A percentile compares a stretch with the other conserved stretches of the same genome.
phyloP scores from a whole-genome alignment of 2,888 invertebrate genomes.

The Lacanobia oleracea region DNA sequence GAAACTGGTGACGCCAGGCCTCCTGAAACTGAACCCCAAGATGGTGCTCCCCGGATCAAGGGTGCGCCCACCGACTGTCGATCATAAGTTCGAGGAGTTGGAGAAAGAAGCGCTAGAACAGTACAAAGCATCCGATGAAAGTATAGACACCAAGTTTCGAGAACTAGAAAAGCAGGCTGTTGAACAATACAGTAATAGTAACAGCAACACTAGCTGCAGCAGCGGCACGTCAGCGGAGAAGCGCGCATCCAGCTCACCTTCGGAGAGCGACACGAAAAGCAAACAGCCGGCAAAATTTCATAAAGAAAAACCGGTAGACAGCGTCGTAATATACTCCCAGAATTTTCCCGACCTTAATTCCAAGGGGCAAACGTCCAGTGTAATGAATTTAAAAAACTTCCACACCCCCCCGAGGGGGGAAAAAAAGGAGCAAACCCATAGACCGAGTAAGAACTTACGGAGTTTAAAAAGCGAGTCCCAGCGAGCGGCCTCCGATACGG shows the following conservation, averaged over 20 bases:
- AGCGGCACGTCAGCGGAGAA: conserved; percentile 85
- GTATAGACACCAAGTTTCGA: conserved; percentile 90
- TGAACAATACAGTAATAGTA: conserved; percentile 91
- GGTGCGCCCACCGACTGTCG: conserved; percentile 79
- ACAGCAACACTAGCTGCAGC: conserved; percentile 88
- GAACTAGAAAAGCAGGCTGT: conserved; percentile 92
- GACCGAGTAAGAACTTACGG: conserved; percentile 77
- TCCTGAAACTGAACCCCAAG: conserved; percentile 85
- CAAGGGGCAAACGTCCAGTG: conserved; percentile 81
- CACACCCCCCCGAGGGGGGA: conserved; percentile 90
- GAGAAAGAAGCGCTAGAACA: conserved; percentile 91
- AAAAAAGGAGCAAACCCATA: conserved; percentile 85
- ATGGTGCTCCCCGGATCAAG: conserved; percentile 80
- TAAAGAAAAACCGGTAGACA: conserved; percentile 84
- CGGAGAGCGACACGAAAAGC: conserved; percentile 74
- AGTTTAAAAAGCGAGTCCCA: conserved; percentile 80
- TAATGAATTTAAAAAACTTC: conserved; percentile 89
- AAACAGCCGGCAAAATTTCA: conserved; percentile 83
- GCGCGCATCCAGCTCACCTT: conserved; percentile 70
- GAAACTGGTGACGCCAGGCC: conserved; percentile 82
- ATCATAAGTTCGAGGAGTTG: conserved; percentile 89
- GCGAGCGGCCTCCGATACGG: conserved; percentile 85
- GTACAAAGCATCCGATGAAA: conserved; percentile 90
- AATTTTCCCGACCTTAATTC: conserved; percentile 86
- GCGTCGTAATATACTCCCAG: conserved; percentile 87